Conservation (phyloP, 2,888 invertebrate genomes). For the Coremacera marginata region DNA sequence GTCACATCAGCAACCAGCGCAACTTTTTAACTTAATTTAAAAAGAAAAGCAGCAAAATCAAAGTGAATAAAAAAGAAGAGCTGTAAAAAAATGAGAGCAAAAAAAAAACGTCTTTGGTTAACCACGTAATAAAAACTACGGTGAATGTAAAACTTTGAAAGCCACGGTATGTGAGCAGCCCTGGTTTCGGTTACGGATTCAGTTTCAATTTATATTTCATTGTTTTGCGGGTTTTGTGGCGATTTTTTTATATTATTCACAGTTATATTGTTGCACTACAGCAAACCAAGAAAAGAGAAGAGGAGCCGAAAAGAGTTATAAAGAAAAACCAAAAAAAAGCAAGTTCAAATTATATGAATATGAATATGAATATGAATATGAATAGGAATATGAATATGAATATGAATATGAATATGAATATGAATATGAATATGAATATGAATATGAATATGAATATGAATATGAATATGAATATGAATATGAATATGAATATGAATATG, state of each 20-base stretch:
- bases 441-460: too few species aligned
- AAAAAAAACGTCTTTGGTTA: neutral
- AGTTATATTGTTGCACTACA: neutral
- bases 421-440: too few species aligned
- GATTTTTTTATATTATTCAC: neutral
- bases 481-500: too few species aligned
- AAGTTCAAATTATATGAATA: too few species aligned
- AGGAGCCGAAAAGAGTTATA: too few species aligned
- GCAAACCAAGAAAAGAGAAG: too few species aligned
- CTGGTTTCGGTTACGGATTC: slow-evolving; percentile 2
- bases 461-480: too few species aligned
- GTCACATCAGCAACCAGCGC: slow-evolving; percentile 3
- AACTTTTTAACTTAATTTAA: slow-evolving; percentile 31
- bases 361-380: too few species aligned
- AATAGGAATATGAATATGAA: too few species aligned
- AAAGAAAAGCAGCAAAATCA: neutral
- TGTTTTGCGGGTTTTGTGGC: neutral
- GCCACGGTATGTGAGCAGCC: neutral
- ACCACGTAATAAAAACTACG: neutral
- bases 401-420: too few species aligned
- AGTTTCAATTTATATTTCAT: slow-evolving; percentile 9
- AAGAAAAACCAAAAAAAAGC: too few species aligned
- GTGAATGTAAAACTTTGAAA: neutral
- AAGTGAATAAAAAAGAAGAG: neutral
- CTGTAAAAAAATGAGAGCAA: neutral